phyloP scores from a whole-genome alignment of 2,797 vertebrate species.

The Pantherophis alleghaniensis region DNA sequence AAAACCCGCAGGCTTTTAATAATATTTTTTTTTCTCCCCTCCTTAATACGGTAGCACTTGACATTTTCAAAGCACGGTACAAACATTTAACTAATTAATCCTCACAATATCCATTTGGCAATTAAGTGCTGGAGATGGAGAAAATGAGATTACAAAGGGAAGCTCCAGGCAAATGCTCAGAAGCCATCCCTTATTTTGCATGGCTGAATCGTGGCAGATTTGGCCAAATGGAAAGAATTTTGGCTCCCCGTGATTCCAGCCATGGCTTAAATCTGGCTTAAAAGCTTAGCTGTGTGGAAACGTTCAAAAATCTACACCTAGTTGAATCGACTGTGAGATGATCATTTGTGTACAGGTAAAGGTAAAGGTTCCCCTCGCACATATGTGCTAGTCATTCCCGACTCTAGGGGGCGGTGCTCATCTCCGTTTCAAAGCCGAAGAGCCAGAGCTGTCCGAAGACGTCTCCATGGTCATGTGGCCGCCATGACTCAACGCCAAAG shows the following conservation, averaged over 20 bases:
- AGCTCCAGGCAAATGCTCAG: background rate
- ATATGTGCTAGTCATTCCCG: no score
- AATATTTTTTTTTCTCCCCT: constrained; percentile 34
- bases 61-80: constrained; percentile 42
- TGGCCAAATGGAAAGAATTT: background rate
- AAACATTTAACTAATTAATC: constrained; percentile 64
- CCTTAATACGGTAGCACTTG: constrained; percentile 53
- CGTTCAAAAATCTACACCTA: background rate
- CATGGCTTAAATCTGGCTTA: background rate
- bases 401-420: no score
- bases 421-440: no score
- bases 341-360: background rate
- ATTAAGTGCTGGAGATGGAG: constrained; percentile 43
- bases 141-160: constrained; percentile 39
- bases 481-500: no score
- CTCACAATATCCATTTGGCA: constrained; percentile 48
- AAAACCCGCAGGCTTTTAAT: constrained; percentile 59
- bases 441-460: no score
- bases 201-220: background rate
- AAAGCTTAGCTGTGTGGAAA: background rate
- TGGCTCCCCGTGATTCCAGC: background rate
- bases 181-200: background rate
- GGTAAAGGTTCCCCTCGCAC: no score
- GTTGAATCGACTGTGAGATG: background rate
- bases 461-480: no score